A percentile compares a stretch with the other conserved stretches of the same genome.
Evolutionary conservation across 2,888 invertebrate species (phyloP).

Genomic region (Drepanosiphum platanoidis): DNA sequence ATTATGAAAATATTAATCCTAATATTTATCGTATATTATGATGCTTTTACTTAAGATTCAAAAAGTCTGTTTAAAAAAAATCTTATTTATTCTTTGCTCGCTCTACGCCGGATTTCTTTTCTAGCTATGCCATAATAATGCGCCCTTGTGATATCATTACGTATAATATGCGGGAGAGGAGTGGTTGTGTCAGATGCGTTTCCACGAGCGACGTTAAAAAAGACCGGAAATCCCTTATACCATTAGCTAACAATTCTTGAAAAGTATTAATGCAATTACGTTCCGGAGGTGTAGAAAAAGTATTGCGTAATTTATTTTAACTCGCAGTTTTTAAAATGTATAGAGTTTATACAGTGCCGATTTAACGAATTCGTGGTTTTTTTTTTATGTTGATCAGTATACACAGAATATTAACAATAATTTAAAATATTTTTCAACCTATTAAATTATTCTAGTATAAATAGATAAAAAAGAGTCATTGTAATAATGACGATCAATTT

Average conservation of each 20-base stretch:
- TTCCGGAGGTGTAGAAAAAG: slow-evolving; percentile 38
- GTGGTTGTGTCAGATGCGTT: slow-evolving; percentile 19
- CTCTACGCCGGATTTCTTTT: slow-evolving; percentile 32
- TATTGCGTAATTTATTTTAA: slow-evolving; percentile 40
- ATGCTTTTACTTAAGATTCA: not conserved
- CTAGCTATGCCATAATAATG: slow-evolving; percentile 27
- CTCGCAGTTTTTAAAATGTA: not conserved
- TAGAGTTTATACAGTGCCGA: not conserved
- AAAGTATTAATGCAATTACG: slow-evolving; percentile 37
- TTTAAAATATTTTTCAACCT: too few species aligned
- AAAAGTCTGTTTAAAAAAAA: not conserved
- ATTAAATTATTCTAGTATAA: too few species aligned
- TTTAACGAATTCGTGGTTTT: not conserved
- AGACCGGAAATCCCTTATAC: slow-evolving; percentile 50
- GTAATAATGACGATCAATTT: too few species aligned
- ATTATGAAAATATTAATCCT: not conserved
- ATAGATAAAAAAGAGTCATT: too few species aligned
- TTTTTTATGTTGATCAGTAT: slow-evolving; percentile 16
- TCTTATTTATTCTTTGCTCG: slow-evolving; percentile 4
- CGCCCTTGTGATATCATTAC: not conserved
- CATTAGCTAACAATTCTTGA: not conserved
- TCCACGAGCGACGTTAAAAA: slow-evolving; percentile 14
- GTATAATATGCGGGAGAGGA: slow-evolving; percentile 5
- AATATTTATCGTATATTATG: not conserved
- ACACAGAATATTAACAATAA: too few species aligned